phyloP scores from a whole-genome alignment of 2,113 vertebrate species.

The Ploceus nigricollis region DNA sequence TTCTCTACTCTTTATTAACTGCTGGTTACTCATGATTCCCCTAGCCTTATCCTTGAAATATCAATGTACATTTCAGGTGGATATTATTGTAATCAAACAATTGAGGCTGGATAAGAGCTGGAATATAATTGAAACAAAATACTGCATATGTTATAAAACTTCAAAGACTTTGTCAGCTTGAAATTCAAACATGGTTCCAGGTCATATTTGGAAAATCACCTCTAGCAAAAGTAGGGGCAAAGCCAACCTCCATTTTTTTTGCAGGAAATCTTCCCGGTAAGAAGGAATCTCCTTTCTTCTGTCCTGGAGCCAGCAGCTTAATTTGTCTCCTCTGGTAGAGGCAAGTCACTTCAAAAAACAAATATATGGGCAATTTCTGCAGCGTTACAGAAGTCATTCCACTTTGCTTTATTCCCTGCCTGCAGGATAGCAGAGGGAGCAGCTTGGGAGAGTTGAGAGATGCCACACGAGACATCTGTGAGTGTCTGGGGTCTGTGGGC shows the following conservation, averaged over 20 bases:
- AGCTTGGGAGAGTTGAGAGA: accelerated
- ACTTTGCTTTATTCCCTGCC: not conserved
- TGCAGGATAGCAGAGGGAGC: not conserved
- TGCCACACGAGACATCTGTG: accelerated
- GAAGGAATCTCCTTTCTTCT: not conserved
- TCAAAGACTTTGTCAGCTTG: not conserved
- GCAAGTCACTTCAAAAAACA: not conserved
- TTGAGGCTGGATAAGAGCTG: not conserved
- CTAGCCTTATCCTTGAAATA: not conserved
- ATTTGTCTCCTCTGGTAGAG: not conserved
- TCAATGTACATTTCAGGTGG: not conserved
- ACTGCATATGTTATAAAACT: not conserved
- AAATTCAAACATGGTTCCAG: not conserved
- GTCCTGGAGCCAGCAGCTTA: not conserved
- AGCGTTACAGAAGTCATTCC: not conserved
- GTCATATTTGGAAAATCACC: not conserved
- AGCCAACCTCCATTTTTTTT: not conserved
- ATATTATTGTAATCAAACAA: not conserved
- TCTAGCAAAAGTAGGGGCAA: not conserved
- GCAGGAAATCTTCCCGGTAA: not conserved
- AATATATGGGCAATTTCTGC: not conserved
- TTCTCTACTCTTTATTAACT: not conserved
- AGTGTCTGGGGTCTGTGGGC: not conserved
- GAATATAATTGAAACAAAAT: not conserved
- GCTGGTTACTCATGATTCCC: not conserved